Evolutionary conservation across 2,888 invertebrate genomes (phyloP).

Genomic region (Parasteatoda lunata): DNA sequence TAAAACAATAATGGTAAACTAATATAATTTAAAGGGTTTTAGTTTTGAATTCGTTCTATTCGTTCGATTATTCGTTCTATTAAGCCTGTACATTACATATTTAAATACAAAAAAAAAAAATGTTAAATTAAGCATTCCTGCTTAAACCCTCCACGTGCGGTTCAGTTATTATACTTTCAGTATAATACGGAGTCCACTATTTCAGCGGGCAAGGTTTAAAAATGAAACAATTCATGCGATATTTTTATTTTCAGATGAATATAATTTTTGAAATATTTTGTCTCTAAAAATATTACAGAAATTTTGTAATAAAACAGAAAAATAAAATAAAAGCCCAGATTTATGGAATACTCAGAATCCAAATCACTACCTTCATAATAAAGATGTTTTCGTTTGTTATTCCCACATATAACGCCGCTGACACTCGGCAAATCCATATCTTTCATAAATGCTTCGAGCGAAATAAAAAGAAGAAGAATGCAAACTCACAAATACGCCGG

Average conservation of each 20-base stretch:
- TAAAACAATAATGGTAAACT: no score
- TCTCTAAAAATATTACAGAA: neutral
- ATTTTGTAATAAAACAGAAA: neutral
- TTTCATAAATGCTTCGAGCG: neutral
- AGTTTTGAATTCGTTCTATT: no score
- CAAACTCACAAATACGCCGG: neutral
- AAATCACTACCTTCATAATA: constrained; percentile 11
- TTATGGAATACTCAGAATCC: no score
- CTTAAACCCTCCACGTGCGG: neutral
- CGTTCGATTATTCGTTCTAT: no score
- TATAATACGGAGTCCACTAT: neutral
- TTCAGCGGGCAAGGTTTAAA: neutral
- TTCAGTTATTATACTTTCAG: neutral
- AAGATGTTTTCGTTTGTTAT: neutral
- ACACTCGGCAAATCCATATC: constrained; percentile 8
- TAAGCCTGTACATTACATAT: no score
- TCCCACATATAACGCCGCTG: constrained; percentile 1
- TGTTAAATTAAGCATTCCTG: no score
- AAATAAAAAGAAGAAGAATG: neutral
- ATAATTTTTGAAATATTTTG: neutral
- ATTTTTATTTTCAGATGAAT: neutral
- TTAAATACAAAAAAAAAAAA: no score
- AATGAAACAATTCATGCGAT: neutral
- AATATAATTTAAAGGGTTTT: no score
- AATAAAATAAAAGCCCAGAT: no score